Percentiles rank a stretch among this genome's conserved stretches.
Evolutionary conservation across 1,140 invertebrate species (phyloP).

Genomic region (Drosophila micromelanica): DNA sequence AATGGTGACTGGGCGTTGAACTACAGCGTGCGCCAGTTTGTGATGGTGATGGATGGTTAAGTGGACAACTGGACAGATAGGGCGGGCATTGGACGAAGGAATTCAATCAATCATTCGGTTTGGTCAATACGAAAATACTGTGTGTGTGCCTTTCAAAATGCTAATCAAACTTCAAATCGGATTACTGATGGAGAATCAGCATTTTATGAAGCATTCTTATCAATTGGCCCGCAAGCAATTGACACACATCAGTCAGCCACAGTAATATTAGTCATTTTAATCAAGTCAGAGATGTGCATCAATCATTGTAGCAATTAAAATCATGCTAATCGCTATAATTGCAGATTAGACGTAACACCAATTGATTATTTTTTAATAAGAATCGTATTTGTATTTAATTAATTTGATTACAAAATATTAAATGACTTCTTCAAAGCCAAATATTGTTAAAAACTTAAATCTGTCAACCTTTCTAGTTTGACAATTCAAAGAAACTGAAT

Average conservation of each 20-base stretch:
- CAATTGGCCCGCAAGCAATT: constrained; percentile 23
- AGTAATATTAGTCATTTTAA: constrained; percentile 14
- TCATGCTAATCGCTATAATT: neutral
- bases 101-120: constrained; percentile 25
- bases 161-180: constrained; percentile 37
- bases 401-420: neutral
- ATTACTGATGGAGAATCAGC: constrained; percentile 21
- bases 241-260: constrained; percentile 18
- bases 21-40: neutral
- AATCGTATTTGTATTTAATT: neutral
- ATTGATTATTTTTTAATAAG: neutral
- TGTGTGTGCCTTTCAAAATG: constrained; percentile 24
- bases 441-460: neutral
- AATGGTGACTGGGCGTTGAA: constrained; percentile 29
- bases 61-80: neutral
- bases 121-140: neutral
- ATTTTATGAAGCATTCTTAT: constrained; percentile 13
- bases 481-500: neutral
- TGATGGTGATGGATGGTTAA: constrained; percentile 35
- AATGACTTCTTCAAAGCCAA: neutral
- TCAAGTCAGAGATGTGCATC: constrained; percentile 3
- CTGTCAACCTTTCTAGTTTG: neutral
- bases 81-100: neutral
- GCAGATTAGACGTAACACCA: neutral
- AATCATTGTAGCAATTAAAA: constrained; percentile 6